Base-by-base conservation (phyloP, 2,888 invertebrate species). In the Phoronis australis region DNA sequence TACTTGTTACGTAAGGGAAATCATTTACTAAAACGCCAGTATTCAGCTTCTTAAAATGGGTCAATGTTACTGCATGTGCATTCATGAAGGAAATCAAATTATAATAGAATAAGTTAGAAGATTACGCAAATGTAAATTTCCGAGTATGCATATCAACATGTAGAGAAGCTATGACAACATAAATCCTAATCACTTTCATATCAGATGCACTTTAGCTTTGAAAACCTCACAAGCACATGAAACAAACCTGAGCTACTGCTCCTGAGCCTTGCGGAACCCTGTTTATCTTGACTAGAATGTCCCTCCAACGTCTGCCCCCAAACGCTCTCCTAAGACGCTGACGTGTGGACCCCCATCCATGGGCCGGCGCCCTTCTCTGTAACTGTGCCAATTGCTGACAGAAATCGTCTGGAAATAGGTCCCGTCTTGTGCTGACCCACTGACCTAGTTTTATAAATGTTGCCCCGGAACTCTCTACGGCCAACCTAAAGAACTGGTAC, bases 381-480 rank as follows among this genome's bases (percentile, higher is more conserved):
- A 80, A 64, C 6, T 54, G 62, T 5, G 75, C 64, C 9, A 80
- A 69, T 3, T 58, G 57, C 23, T 69, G 64, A 61, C 80, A 81
- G 53, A 81, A 64, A 26, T 78, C 73, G 42, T 70, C 66, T 2
- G 79, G 69, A 55, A 81, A 80, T 27, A 81, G 52, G 59, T 81
- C 80, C 39, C 78, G 62, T 15, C 80, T 58, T 4, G 80, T 81
- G 23, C 79, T 75, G 24, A 78, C 75, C 81, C 81, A 81, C 57
- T 81, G 81, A 1, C 80, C 80, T 21, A 81, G 68, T 61, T 81
- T 81, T 23, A 80, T 68, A 45, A 80, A 78, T n/a, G 80, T 77
- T 1, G 81, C 80, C 0, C 81, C 81, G 20, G 78, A 66, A 42
- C 62, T 59, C 55, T 79, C 75, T 21, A 79, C 63, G 18, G 69